These are phyloP conservation scores for Oligia strigilis DNA, from an alignment of 2,888 invertebrate species.

Conservation along the genomic window DNA sequence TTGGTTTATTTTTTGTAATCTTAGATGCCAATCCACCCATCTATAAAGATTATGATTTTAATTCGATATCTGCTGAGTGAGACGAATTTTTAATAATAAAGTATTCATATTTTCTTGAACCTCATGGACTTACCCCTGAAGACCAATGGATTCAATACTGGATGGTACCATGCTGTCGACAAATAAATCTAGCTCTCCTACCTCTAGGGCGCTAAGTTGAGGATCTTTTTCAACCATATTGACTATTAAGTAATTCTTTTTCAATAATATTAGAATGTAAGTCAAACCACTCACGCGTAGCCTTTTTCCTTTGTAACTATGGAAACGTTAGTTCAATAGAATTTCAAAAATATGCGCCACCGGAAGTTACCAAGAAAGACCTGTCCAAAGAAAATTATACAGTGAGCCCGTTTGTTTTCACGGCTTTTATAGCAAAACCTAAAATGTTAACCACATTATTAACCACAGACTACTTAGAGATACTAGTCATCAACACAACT, in stretches of 20 bases:
- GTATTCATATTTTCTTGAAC: neutral
- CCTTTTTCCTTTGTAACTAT: conserved; percentile 33
- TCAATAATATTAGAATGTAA: neutral
- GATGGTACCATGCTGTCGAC: conserved; percentile 93
- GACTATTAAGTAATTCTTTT: neutral
- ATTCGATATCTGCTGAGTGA: neutral
- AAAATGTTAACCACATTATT: no score
- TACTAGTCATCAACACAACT: no score
- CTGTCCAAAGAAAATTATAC: neutral
- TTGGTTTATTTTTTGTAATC: conserved; percentile 96
- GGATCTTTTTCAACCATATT: conserved; percentile 89
- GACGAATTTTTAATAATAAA: neutral
- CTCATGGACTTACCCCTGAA: conserved; percentile 80
- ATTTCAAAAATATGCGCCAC: conserved; percentile 50
- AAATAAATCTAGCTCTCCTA: conserved; percentile 94
- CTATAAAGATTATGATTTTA: conserved; percentile 79
- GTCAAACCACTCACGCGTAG: neutral
- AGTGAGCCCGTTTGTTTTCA: neutral
- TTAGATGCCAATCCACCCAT: conserved; percentile 96
- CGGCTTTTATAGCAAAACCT: no score
- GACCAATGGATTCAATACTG: conserved; percentile 93
- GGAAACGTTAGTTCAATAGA: conserved; percentile 57
- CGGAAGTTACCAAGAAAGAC: conserved; percentile 27
- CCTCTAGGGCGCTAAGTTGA: conserved; percentile 89
- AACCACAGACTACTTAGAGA: no score